Evolutionary conservation across 2,113 vertebrate species (phyloP).

Genomic region (Thamnaconus septentrionalis): DNA sequence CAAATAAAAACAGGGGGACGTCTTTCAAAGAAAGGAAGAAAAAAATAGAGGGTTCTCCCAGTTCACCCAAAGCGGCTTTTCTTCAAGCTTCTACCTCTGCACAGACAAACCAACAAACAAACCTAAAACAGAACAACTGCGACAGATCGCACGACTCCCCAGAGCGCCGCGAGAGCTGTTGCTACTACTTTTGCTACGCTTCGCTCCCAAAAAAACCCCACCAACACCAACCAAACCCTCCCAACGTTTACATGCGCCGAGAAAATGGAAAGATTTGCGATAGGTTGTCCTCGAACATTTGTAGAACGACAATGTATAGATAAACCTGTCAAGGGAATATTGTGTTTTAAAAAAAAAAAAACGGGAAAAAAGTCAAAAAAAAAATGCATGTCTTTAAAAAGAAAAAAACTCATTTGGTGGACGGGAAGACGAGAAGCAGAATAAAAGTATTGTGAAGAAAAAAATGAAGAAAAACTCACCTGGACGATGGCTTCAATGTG

Average conservation of each 20-base stretch:
- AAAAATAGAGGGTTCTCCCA: slow-evolving; percentile 87
- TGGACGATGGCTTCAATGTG: slow-evolving; percentile 93
- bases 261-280: slow-evolving; percentile 83
- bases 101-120: slow-evolving; percentile 80
- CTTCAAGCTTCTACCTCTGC: slow-evolving; percentile 99
- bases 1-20: slow-evolving; percentile 93
- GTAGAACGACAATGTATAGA: slow-evolving; percentile 87
- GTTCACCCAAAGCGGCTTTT: slow-evolving; percentile 98
- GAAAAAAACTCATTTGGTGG: slow-evolving; percentile 87
- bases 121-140: slow-evolving; percentile 82
- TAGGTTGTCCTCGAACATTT: slow-evolving; percentile 87
- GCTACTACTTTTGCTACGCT: slow-evolving; percentile 83
- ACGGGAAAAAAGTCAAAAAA: slow-evolving; percentile 54
- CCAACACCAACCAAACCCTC: slow-evolving; percentile 41
- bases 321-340: slow-evolving; percentile 88
- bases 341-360: slow-evolving; percentile 75
- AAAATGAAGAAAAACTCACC: slow-evolving; percentile 81
- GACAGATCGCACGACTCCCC: slow-evolving; percentile 94
- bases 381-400: slow-evolving; percentile 83
- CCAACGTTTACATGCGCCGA: slow-evolving; percentile 82
- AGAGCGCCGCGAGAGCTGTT: slow-evolving; percentile 90
- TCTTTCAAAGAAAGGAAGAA: slow-evolving; percentile 78
- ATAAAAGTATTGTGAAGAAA: slow-evolving; percentile 63
- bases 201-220: slow-evolving; percentile 88
- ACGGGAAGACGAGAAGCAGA: slow-evolving; percentile 86